Percentiles rank a stretch among this genome's conserved stretches.
Conservation (phyloP, 2,888 invertebrate genomes). For the Campopleginae sp. region DNA sequence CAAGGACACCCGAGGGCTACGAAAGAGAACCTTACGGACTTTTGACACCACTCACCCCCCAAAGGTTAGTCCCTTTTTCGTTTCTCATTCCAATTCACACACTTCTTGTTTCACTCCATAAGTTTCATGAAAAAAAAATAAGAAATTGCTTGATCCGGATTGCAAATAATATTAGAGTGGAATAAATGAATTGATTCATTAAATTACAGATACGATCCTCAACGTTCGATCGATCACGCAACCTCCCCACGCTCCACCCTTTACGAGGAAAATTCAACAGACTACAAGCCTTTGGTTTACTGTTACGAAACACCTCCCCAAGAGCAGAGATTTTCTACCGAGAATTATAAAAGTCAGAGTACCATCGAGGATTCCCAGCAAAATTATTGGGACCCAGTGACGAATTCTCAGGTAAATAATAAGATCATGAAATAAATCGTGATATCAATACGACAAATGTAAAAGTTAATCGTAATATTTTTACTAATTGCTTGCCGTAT, state of each 20-base stretch:
- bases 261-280: slow-evolving; percentile 80
- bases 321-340: slow-evolving; percentile 75
- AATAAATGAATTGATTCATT: background rate
- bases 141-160: background rate
- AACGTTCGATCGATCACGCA: slow-evolving; percentile 72
- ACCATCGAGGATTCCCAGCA: slow-evolving; percentile 71
- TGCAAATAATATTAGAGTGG: no score
- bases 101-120: background rate
- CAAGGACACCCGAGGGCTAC: slow-evolving; percentile 77
- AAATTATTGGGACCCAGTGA: slow-evolving; percentile 77
- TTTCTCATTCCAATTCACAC: background rate
- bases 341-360: slow-evolving; percentile 68
- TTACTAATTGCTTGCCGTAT: slow-evolving; percentile 24
- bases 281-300: slow-evolving; percentile 76
- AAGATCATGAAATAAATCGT: background rate
- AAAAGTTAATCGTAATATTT: slow-evolving; percentile 6
- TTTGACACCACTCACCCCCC: slow-evolving; percentile 79
- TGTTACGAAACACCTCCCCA: slow-evolving; percentile 81
- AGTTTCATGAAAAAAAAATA: background rate
- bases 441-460: background rate
- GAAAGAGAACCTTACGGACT: slow-evolving; percentile 78
- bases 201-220: slow-evolving; percentile 74
- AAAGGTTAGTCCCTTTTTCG: slow-evolving; percentile 74
- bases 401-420: slow-evolving; percentile 74
- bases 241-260: slow-evolving; percentile 76